Evolutionary conservation across 1,140 invertebrate genomes (phyloP).

Genomic region (Drosophila kanapiae): DNA sequence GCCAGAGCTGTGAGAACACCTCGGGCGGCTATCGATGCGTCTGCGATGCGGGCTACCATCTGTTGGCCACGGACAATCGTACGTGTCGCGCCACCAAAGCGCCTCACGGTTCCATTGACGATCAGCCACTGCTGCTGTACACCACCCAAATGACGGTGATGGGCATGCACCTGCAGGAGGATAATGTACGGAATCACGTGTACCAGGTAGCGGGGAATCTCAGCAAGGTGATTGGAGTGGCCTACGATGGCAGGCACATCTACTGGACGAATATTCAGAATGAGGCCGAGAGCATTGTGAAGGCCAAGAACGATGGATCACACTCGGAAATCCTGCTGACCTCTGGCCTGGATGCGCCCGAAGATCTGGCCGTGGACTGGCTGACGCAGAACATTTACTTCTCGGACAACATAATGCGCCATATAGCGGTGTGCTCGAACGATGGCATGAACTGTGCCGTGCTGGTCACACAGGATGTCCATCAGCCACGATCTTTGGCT

Average conservation of each 20-base stretch:
- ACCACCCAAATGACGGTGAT: slow-evolving; percentile 86
- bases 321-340: slow-evolving; percentile 87
- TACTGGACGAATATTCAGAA: slow-evolving; percentile 91
- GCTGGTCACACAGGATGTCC: slow-evolving; percentile 86
- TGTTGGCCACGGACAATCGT: slow-evolving; percentile 87
- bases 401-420: slow-evolving; percentile 89
- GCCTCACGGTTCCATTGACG: slow-evolving; percentile 81
- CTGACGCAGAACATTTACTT: slow-evolving; percentile 92
- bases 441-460: slow-evolving; percentile 88
- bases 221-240: slow-evolving; percentile 89
- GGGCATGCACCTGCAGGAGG: slow-evolving; percentile 85
- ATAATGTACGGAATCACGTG: slow-evolving; percentile 71
- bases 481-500: slow-evolving; percentile 88
- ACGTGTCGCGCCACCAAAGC: slow-evolving; percentile 88
- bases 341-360: slow-evolving; percentile 89
- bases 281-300: slow-evolving; percentile 89
- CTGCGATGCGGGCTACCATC: slow-evolving; percentile 92
- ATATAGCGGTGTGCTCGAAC: slow-evolving; percentile 90
- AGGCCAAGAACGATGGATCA: slow-evolving; percentile 87
- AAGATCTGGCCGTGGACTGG: slow-evolving; percentile 93
- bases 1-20: slow-evolving; percentile 93
- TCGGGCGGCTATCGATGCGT: slow-evolving; percentile 92
- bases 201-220: slow-evolving; percentile 86
- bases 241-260: slow-evolving; percentile 88
- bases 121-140: slow-evolving; percentile 88